A percentile compares a stretch with the other conserved stretches of the same genome.
Evolutionary conservation across 2,797 vertebrate genomes (phyloP).

Genomic region (Chaetophractus vellerosus): DNA sequence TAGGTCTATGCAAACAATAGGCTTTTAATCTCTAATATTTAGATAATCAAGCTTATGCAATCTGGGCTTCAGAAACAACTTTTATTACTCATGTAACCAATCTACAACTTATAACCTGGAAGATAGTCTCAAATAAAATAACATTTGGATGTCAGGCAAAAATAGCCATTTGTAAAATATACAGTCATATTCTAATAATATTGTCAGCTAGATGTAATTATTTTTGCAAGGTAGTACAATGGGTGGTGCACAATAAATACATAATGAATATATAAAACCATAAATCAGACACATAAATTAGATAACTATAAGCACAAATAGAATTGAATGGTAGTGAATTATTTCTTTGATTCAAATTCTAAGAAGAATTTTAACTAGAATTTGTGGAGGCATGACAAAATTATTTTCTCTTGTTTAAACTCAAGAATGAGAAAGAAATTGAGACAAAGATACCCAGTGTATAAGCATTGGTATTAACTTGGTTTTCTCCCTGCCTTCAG

Average conservation of each 20-base stretch:
- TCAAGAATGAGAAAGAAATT: neutral
- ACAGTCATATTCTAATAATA: neutral
- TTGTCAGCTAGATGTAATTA: neutral
- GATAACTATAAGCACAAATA: neutral
- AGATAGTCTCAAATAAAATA: neutral
- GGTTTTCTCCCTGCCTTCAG: neutral
- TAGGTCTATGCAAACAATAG: neutral
- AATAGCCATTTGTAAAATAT: neutral
- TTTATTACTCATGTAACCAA: neutral
- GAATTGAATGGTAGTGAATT: neutral
- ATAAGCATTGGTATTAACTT: neutral
- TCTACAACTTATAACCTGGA: neutral
- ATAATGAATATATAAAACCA: neutral
- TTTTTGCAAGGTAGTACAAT: neutral
- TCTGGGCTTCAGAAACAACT: neutral
- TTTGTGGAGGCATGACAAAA: neutral
- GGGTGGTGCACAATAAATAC: neutral
- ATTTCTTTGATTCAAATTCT: neutral
- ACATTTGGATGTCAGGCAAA: neutral
- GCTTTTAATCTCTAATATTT: neutral
- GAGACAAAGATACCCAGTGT: neutral
- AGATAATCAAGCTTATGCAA: neutral
- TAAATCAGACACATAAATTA: neutral
- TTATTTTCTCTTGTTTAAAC: neutral
- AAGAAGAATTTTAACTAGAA: neutral